These are phyloP conservation scores for Nematopogon swammerdamellus DNA, from an alignment of 2,888 invertebrate genomes.

Conservation along the genomic window DNA sequence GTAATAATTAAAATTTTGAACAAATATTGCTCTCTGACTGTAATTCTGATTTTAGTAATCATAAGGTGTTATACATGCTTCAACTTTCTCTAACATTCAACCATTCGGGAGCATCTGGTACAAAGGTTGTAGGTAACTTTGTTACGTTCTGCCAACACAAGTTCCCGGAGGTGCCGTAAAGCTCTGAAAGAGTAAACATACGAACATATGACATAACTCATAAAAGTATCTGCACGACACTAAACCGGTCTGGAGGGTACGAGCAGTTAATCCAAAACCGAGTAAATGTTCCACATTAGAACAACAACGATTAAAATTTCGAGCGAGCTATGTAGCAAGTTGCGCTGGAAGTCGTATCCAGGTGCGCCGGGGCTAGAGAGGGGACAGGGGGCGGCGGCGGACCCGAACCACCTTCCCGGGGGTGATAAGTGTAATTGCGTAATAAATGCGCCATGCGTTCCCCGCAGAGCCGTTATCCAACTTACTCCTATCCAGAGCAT, in stretches of 20 bases:
- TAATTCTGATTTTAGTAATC: no score
- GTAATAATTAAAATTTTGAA: no score
- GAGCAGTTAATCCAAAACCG: background rate
- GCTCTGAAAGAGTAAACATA: background rate
- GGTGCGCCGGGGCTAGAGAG: background rate
- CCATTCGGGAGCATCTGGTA: no score
- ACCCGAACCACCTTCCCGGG: background rate
- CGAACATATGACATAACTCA: background rate
- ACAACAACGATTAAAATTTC: background rate
- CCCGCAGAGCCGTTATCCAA: background rate
- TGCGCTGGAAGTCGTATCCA: background rate
- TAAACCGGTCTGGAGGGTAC: background rate
- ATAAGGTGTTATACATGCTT: no score
- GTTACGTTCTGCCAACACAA: background rate
- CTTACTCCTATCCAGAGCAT: background rate
- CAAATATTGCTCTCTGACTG: no score
- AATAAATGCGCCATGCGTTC: background rate
- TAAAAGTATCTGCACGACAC: background rate
- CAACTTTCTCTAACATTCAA: no score
- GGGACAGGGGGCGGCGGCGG: background rate
- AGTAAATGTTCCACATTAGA: background rate
- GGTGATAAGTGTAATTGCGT: background rate
- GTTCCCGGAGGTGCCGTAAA: background rate
- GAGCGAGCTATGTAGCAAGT: background rate
- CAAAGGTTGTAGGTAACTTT: background rate